Evolutionary conservation across 1,140 invertebrate species (phyloP), one percentile per base, ranked within the genome.

Genomic region (Pectinophora gossypiella): DNA sequence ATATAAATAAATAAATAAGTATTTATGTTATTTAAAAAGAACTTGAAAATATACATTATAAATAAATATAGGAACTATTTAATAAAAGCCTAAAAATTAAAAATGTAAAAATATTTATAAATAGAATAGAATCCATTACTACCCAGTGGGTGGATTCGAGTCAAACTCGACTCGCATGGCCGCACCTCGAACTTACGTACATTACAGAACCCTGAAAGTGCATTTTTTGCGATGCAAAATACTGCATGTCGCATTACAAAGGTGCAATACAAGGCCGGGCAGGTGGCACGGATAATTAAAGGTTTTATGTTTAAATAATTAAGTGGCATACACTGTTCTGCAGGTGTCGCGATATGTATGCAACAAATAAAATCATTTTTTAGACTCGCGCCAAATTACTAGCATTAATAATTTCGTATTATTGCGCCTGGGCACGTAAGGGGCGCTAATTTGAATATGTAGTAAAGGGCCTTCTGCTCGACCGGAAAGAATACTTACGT

Each of bases 261-360:
- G 80, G 80, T 86, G 80, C 74, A 73, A 36, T 67, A 60, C 83
- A 84, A 86, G 83, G 83, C 70, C 74, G 65, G 65, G 68, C 83
- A 86, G 78, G 72, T 86, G 82, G 67, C 42, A 32, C 56, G 56
- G 75, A 71, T 84, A 84, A 86, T 84, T 86, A 86, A 79, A 83
- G 68, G 76, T 82, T 44, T 85, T 84, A 85, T 80, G 78, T 73
- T 78, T 75, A 85, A 85, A 84, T 86, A 86, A 86, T 84, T 86
- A 81, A 84, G 68, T 80, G 67, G 63, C 53, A 44, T 64, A 62
- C 59, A 44, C 40, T 43, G 38, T 35, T 68, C 65, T 70, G 27
- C 82, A 85, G 79, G 78, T 83, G 79, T 48, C 51, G 23, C 42
- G 32, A 65, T 77, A 70, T 73, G 69, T 76, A 72, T 80, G 72